Evolutionary conservation across 2,888 invertebrate species (phyloP), one percentile per base, ranked within the genome.

Genomic region (Drosophila pseudotakahashii): DNA sequence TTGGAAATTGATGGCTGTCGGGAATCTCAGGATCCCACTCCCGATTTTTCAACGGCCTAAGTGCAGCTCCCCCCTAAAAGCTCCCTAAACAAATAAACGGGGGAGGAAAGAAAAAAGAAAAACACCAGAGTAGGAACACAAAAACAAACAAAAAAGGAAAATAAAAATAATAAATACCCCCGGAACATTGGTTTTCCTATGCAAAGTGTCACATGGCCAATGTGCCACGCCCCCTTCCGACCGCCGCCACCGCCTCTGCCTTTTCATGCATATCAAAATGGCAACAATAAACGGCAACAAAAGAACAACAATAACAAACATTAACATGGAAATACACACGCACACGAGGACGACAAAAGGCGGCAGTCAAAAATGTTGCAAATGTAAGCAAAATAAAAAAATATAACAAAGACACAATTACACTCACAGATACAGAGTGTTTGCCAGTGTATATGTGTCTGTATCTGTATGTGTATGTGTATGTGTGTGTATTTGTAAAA

Each of bases 251-350:
- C 19, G 19, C 63, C 32, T 52, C 51, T 78, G 76, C 74, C 84
- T 68, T 71, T 81, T 85, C 80, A 82, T 83, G 86, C 88, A 83
- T 83, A 88, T 83, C 82, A 83, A 76, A 88, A 85, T 78, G 86
- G 82, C 85, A 85, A 88, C 82, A 83, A 83, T 83, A 88, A 83
- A 79, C 73, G 82, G 64, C 79, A 84, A 82, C 86, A 88, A 88
- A 84, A 83, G 83, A 78, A 83, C 81, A 88, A 86, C 85, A 83
- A 83, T 86, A 83, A 88, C 83, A 84, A 88, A 77, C 80, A 84
- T 86, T 83, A 87, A 88, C 77, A 83, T 83, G 77, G 76, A 88
- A 88, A 81, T 87, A 81, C 73, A 73, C 51, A 73, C 54, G 69
- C 52, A 45, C 59, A 81, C 73, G 73, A 68, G 58, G 76, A 47